Base-by-base conservation (phyloP, 2,888 invertebrate genomes). In the Meiosimyza decipiens region DNA sequence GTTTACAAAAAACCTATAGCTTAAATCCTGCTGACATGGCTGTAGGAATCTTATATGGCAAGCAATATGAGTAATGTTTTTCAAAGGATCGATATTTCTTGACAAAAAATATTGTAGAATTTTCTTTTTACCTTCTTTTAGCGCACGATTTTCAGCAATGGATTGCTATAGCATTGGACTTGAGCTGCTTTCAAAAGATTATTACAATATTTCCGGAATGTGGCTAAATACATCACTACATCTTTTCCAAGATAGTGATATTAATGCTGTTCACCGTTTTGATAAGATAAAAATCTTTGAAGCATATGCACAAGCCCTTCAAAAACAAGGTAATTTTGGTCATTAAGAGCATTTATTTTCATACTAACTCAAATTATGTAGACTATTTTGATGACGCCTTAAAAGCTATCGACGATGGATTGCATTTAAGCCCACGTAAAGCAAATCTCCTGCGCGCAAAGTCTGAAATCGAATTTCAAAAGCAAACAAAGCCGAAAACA, bases 1-100 rank as follows among this genome's bases (percentile, higher is more conserved):
- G 98, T 65, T 90, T 99, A 5, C 97, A 98, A 85, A 93, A 93
- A 80, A 97, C 97, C 0, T 98, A 98, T 86, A 91, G 92, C 77
- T 88, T 98, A 52, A 92, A 95, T 68, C 93, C 96, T 0, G 89
- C 91, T 0, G 93, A 95, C 52, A 90, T 99, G 75, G 94, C 94
- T 7, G 88, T 90, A 65, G 98, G 98, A 1, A 90, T 93, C 79
- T 89, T 97, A 64, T 93, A 94, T 79, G 95, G 95, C 1, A 90
- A 93, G 7, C 90, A 92, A 79, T 94, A 94, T 84, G 93, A 92
- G 90, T 90, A 82, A 72, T 68, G 1, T 40, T 40, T 40, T 40
- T 9, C 7, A 7, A 40, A 6, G 40, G 9, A 40, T 9, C 9
- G 40, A 5, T 9, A 9, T 40, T 40, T 40, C 0, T 40, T 9